Conservation (phyloP, 2,797 vertebrate genomes). For the Oryzias dopingdopingensis region DNA sequence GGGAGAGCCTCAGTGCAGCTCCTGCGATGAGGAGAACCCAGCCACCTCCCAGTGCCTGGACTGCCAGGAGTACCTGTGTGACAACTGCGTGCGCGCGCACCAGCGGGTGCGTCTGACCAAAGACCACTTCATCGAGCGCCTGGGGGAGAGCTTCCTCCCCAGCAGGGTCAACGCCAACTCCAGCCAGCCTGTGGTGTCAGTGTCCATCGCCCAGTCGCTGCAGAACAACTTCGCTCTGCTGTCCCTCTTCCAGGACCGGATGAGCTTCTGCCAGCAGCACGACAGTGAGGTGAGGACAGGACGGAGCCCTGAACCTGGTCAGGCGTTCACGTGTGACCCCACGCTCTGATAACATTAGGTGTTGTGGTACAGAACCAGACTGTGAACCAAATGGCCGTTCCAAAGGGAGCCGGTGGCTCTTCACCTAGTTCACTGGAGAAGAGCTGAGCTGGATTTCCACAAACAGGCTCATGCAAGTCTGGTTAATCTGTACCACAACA, state of each 20-base stretch:
- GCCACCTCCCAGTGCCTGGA: conserved; percentile 91
- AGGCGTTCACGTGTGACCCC: background rate
- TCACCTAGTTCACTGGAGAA: conserved; percentile 72
- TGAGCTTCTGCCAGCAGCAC: conserved; percentile 89
- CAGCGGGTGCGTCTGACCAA: conserved; percentile 92
- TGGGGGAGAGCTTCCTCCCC: conserved; percentile 70
- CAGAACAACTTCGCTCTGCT: conserved; percentile 85
- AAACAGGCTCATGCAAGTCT: conserved; percentile 53
- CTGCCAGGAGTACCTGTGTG: conserved; percentile 92
- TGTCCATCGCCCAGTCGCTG: conserved; percentile 73
- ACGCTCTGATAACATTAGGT: conserved; percentile 48
- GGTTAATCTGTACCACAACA: conserved; percentile 76
- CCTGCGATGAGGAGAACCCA: conserved; percentile 89
- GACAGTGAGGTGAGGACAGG: conserved; percentile 83
- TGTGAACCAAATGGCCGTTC: conserved; percentile 70
- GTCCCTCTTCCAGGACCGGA: conserved; percentile 85
- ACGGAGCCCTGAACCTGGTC: background rate
- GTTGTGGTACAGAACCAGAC: conserved; percentile 45
- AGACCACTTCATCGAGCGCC: conserved; percentile 91
- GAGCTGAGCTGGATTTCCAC: conserved; percentile 62
- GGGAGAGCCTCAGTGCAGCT: conserved; percentile 85
- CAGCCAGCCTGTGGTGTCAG: conserved; percentile 54
- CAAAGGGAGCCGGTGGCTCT: conserved; percentile 73
- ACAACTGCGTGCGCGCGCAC: conserved; percentile 91
- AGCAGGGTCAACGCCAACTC: conserved; percentile 60